Evolutionary conservation across 2,888 invertebrate species (phyloP), one percentile per base, ranked within the genome.

Genomic region (Nomada fucata): DNA sequence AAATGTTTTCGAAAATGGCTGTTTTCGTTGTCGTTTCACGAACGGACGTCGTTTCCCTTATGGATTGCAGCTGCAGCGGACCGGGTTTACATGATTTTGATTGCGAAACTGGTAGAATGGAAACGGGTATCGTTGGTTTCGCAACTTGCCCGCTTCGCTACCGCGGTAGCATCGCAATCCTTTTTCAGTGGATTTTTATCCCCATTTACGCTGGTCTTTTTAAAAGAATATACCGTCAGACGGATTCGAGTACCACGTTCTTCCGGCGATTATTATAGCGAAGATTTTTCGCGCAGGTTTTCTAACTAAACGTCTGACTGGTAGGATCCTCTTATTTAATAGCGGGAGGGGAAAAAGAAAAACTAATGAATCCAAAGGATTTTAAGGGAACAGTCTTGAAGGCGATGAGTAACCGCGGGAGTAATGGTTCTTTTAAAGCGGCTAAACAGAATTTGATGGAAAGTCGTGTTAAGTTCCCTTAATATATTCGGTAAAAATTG

Each of bases 1-100:
- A 59, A 59, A 20, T 20, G n/a, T 44, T 20, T 60, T 47, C 36
- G 20, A 23, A 50, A 78, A 68, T 36, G 13, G 15, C 7, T 11
- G 36, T 53, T 36, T 77, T 55, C 63, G 68, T 50, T 61, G 50
- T 50, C n/a, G 63, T 20, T 60, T 26, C 29, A 15, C 29, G 53
- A 44, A 44, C 18, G 36, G 44, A 68, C 20, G 36, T 29, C 36
- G 55, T 73, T 79, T 70, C 61, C 36, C 50, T 3, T 47, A 15
- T 57, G 47, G 53, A 52, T 52, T 18, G 52, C 29, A 77, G 65
- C 76, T n/a, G 5, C 50, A 15, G 20, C 61, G 59, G 67, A 63
- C 76, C 53, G 36, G 65, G 76, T 76, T 78, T 77, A 63, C 68
- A 77, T 53, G 55, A 77, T 78, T 77, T 78, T 50, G 61, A 78